Conservation (phyloP, 1,140 invertebrate species). For the Pomacea maculata region DNA sequence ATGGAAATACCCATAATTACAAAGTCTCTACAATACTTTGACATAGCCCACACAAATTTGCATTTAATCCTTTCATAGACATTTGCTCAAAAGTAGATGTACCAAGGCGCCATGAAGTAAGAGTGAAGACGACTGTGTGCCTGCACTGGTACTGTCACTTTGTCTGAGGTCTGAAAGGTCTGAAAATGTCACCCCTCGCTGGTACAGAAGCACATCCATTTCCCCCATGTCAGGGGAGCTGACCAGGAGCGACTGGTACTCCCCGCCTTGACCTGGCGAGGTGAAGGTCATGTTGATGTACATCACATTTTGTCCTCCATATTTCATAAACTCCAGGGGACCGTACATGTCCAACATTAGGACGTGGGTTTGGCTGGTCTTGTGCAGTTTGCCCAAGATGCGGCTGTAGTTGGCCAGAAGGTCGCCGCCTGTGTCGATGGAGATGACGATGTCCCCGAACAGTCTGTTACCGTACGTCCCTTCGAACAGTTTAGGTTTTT, state of each 20-base stretch:
- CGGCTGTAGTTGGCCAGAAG: background rate
- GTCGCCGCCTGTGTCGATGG: background rate
- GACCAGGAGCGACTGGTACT: background rate
- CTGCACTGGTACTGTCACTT: no score
- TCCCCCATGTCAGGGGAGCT: no score
- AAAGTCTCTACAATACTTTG: no score
- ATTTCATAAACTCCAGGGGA: background rate
- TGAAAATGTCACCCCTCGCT: no score
- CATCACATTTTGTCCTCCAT: background rate
- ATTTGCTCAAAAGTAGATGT: no score
- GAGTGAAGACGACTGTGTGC: no score
- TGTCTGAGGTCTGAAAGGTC: no score
- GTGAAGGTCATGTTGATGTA: constrained; percentile 12
- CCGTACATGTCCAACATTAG: constrained; percentile 4
- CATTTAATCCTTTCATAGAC: no score
- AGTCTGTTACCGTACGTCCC: constrained; percentile 2
- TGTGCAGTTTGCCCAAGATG: background rate
- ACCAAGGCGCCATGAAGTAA: no score
- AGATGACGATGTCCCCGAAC: constrained; percentile 4
- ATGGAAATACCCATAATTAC: no score
- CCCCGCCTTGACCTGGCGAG: background rate
- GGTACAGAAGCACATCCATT: no score
- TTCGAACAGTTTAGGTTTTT: background rate
- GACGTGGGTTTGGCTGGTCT: background rate
- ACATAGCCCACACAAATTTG: no score